Evolutionary conservation across 2,888 invertebrate species (phyloP).

Genomic region (Gryllus longicercus): DNA sequence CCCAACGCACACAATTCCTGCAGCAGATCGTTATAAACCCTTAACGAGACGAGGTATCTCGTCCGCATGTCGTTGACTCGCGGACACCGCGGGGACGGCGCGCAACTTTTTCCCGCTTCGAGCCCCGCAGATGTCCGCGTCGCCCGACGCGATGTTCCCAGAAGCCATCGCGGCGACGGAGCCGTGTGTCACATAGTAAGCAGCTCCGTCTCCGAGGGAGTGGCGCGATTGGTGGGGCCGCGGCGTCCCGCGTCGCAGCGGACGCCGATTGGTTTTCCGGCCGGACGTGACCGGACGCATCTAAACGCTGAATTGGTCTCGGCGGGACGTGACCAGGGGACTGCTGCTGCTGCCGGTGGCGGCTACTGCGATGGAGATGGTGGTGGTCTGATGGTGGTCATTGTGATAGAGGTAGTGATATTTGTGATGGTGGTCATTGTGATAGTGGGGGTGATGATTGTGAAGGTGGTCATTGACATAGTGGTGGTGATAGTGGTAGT

Average conservation of each 20-base stretch:
- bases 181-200: constrained; percentile 17
- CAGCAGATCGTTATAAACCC: not conserved
- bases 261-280: not conserved
- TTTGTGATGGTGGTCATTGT: too few species aligned
- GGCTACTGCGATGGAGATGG: not conserved
- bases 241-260: not conserved
- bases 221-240: not conserved
- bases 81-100: not conserved
- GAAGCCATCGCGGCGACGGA: not conserved
- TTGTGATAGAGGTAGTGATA: too few species aligned
- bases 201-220: not conserved
- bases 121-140: constrained; percentile 3
- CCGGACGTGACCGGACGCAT: not conserved
- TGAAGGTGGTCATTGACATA: too few species aligned
- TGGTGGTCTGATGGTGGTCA: too few species aligned
- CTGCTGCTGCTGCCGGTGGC: not conserved
- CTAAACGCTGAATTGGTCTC: constrained; percentile 4
- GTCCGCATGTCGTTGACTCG: constrained; percentile 6
- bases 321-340: not conserved
- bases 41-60: not conserved
- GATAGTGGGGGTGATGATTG: too few species aligned
- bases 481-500: not conserved
- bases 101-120: constrained; percentile 17
- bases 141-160: not conserved
- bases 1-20: not conserved